Percentiles rank a stretch among this genome's conserved stretches.
phyloP scores from a whole-genome alignment of 2,888 invertebrate genomes.

The Drosophila suboccidentalis region DNA sequence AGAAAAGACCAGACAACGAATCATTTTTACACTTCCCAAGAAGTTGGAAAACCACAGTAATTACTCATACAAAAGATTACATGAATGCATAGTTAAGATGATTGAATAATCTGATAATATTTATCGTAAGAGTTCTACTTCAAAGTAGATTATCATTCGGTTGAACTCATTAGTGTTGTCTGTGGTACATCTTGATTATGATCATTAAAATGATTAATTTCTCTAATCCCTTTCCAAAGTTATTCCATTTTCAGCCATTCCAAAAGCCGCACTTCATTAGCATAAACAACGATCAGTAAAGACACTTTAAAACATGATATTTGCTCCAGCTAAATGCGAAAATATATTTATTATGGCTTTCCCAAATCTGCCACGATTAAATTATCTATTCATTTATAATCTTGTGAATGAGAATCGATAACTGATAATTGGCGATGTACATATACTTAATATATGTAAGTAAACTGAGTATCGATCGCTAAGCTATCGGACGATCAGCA shows the following conservation, averaged over 20 bases:
- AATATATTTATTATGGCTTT: slow-evolving; percentile 1
- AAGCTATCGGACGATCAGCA: not conserved
- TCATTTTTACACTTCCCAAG: not conserved
- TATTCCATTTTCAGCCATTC: slow-evolving; percentile 10
- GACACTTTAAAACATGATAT: not conserved
- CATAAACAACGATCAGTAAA: slow-evolving; percentile 1
- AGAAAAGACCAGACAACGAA: not conserved
- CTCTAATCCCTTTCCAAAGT: not conserved
- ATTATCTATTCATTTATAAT: not conserved
- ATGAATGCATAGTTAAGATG: not conserved
- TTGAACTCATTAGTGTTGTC: slow-evolving; percentile 17
- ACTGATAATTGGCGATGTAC: too few relatives aligned
- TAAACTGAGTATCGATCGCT: too few relatives aligned
- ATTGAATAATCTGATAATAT: slow-evolving; percentile 6
- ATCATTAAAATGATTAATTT: slow-evolving; percentile 28
- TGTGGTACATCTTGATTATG: slow-evolving; percentile 25
- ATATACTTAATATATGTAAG: too few relatives aligned
- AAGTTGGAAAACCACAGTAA: not conserved
- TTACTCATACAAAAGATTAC: not conserved
- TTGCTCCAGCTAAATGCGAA: slow-evolving; percentile 1
- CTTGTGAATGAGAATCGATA: not conserved
- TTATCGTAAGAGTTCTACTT: slow-evolving; percentile 2
- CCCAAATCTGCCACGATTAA: not conserved
- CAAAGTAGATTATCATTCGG: slow-evolving; percentile 18
- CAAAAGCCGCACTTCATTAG: slow-evolving; percentile 14